Conservation (phyloP, 2,113 vertebrate species). For the Nicator chloris region DNA sequence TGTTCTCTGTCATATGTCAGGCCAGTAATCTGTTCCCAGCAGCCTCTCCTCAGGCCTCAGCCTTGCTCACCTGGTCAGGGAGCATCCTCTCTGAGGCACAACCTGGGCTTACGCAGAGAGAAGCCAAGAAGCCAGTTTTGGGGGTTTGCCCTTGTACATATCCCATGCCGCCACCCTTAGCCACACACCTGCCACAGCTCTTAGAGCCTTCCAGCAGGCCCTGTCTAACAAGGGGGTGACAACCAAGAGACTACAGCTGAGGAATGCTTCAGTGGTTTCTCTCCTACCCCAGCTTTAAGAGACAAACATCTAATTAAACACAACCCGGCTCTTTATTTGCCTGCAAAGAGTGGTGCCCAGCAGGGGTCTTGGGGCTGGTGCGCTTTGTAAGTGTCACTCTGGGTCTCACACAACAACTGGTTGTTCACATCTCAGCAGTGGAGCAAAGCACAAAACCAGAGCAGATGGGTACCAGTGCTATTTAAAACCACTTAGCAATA, state of each 20-base stretch:
- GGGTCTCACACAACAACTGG: not conserved
- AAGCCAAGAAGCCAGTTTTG: rapidly evolving
- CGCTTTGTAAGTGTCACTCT: not conserved
- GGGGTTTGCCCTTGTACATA: rapidly evolving
- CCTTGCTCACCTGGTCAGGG: not conserved
- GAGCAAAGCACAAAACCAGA: not conserved
- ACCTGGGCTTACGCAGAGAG: rapidly evolving
- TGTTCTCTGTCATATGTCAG: not conserved
- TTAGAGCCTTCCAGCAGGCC: not conserved
- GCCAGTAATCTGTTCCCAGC: not conserved
- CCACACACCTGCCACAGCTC: not conserved
- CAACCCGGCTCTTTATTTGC: not conserved
- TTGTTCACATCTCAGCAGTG: not conserved
- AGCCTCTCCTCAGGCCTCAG: not conserved
- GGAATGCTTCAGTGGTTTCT: not conserved
- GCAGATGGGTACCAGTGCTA: not conserved
- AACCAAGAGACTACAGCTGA: not conserved
- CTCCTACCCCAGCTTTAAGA: not conserved
- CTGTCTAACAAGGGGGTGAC: rapidly evolving
- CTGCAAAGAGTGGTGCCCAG: not conserved
- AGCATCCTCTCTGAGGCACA: not conserved
- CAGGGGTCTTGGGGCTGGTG: not conserved
- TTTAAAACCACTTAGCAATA: not conserved
- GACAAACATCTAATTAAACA: not conserved
- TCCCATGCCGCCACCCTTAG: not conserved